Conservation (phyloP, 2,113 vertebrate genomes). For the Pontoporia blainvillei region DNA sequence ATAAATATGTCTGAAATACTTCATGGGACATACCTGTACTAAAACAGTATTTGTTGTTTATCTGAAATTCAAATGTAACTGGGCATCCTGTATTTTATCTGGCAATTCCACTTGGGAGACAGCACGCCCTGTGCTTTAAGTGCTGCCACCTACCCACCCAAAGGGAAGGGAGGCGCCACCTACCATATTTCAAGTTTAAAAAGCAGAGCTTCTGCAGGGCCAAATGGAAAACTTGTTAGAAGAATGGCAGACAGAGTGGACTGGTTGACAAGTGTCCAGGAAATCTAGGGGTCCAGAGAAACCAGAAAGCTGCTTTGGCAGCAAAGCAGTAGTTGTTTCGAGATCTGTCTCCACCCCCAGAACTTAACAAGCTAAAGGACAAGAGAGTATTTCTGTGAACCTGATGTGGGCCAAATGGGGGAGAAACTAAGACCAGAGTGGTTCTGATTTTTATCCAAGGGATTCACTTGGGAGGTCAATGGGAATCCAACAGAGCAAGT, state of each 20-base stretch:
- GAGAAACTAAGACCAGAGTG: not conserved
- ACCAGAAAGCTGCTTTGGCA: not conserved
- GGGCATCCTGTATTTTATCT: not conserved
- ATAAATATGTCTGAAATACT: not conserved
- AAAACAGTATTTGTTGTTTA: not conserved
- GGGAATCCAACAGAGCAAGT: not conserved
- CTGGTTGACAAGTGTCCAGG: not conserved
- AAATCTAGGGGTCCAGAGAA: not conserved
- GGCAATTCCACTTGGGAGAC: not conserved
- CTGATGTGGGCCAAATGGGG: not conserved
- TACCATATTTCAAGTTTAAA: not conserved
- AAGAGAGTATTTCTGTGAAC: not conserved
- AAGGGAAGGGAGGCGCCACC: not conserved
- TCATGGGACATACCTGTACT: not conserved
- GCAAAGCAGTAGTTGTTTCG: not conserved
- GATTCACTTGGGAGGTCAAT: not conserved
- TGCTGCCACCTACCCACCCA: not conserved
- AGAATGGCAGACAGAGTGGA: not conserved
- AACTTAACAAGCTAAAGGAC: not conserved
- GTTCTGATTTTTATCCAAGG: not conserved
- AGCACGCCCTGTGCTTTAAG: not conserved
- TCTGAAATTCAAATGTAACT: not conserved
- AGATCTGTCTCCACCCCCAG: not conserved
- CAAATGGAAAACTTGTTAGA: not conserved
- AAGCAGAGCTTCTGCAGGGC: not conserved